These are phyloP conservation scores for Tricholaema leucomelas DNA, from an alignment of 2,113 vertebrate genomes.

Conservation along the genomic window DNA sequence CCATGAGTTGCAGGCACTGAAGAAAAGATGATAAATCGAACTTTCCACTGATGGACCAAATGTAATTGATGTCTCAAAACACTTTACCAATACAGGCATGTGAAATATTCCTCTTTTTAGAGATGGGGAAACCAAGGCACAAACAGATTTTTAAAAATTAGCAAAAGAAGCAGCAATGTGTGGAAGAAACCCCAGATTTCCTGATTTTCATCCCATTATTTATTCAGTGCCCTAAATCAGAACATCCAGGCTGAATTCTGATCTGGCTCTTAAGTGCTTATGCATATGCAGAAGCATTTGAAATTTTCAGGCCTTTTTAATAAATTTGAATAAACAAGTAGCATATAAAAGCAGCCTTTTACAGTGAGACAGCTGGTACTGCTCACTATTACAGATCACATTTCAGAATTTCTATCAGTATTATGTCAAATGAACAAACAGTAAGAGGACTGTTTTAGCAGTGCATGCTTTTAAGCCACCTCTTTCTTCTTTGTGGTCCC, in stretches of 20 bases:
- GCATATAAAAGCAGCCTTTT: background rate
- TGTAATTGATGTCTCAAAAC: background rate
- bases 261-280: background rate
- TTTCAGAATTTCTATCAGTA: background rate
- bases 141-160: background rate
- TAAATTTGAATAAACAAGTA: constrained; percentile 28
- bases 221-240: constrained; percentile 9
- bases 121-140: background rate
- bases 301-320: background rate
- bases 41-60: background rate
- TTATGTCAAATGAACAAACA: background rate
- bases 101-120: background rate
- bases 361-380: background rate
- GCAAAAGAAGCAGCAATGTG: background rate
- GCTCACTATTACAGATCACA: background rate
- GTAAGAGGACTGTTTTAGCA: background rate
- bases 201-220: constrained; percentile 6
- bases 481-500: background rate
- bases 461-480: background rate
- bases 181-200: constrained; percentile 6
- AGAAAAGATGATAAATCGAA: background rate
- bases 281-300: background rate
- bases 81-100: background rate
- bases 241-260: constrained; percentile 32
- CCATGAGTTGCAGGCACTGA: background rate